Conservation (phyloP, 2,113 vertebrate species). For the Channa argus region DNA sequence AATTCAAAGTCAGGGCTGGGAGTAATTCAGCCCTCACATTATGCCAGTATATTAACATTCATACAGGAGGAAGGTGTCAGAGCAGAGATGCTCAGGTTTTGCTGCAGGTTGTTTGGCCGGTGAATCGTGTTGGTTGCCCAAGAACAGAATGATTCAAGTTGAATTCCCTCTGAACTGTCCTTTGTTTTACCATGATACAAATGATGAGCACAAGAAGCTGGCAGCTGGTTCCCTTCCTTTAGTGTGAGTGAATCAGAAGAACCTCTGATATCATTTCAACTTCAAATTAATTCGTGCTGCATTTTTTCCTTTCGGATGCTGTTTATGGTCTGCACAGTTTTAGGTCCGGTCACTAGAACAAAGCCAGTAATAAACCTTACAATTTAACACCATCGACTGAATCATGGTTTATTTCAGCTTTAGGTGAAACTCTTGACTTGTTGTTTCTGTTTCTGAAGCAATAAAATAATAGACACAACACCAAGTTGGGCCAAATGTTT, state of each 20-base stretch:
- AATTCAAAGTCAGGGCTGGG: neutral
- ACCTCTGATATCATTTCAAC: slow-evolving; percentile 48
- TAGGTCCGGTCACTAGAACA: slow-evolving; percentile 30
- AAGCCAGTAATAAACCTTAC: slow-evolving; percentile 20
- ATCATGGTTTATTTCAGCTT: neutral
- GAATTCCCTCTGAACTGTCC: neutral
- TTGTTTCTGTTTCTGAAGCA: slow-evolving; percentile 19
- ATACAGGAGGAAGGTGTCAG: slow-evolving; percentile 9
- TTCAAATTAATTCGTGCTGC: neutral
- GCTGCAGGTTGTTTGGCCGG: slow-evolving; percentile 12
- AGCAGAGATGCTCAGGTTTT: slow-evolving; percentile 36
- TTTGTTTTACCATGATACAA: slow-evolving; percentile 44
- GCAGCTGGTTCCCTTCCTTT: slow-evolving; percentile 29
- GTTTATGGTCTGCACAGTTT: neutral
- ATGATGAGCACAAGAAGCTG: slow-evolving; percentile 29
- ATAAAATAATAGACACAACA: neutral
- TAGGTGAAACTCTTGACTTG: neutral
- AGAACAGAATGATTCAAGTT: slow-evolving; percentile 28
- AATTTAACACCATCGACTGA: slow-evolving; percentile 4
- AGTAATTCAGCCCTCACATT: neutral
- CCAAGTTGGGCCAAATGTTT: slow-evolving; percentile 23
- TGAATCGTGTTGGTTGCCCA: slow-evolving; percentile 18
- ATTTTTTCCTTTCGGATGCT: slow-evolving; percentile 39
- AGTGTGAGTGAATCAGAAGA: slow-evolving; percentile 39
- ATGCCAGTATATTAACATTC: slow-evolving; percentile 33